Base-by-base conservation (phyloP, 2,113 vertebrate species). In the Paraplagusia blochii region DNA sequence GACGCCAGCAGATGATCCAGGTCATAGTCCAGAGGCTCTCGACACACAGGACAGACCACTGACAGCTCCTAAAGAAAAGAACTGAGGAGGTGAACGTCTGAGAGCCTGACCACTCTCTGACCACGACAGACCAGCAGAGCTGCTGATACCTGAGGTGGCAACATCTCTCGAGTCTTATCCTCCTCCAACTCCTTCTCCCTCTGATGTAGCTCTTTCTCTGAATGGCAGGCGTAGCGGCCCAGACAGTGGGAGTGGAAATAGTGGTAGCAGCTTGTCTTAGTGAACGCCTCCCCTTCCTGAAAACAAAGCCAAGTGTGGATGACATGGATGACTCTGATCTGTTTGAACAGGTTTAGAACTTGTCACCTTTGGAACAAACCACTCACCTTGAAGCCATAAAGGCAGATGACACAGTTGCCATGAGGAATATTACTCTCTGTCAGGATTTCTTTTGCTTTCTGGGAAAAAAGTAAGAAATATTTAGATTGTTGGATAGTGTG, bases 391-490 rank as follows among this genome's bases (percentile, higher is more conserved):
- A 98, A 98, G 29, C 88, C 93, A 5, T 95, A 96, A 1, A 98
- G 92, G 69, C 96, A 98, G 80, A 98, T 98, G 64, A 96, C 95
- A 7, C 96, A 98, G 74, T 93, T 95, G 56, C 95, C 95, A 1
- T 97, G 92, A 69, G 96, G 96, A 81, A 98, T 93, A 60, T 98
- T 98, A 84, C 96, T 98, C 52, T 95, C 92, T 0, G 96, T 98
- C 70, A 98, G 91, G 82, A 98, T 95, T 86, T 98, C 96, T 84
- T 98, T 98, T 11, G 95, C 95, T 81, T 97, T 98, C 95, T 98
- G 84, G 10, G 14, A 36, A 5, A 62, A 2, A 29, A 29, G 33
- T 51, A 51, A 48, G 33, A n/a, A 19, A 1, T 12, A 29, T 29
- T 29, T 2, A 6, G 22, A 29, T 29, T 29, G 22, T 29, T 29